Percentiles rank a stretch among this genome's conserved stretches.
These are phyloP conservation scores for Zhuqinia jingwanae DNA, from an alignment of 2,888 invertebrate genomes.

Conservation along the genomic window DNA sequence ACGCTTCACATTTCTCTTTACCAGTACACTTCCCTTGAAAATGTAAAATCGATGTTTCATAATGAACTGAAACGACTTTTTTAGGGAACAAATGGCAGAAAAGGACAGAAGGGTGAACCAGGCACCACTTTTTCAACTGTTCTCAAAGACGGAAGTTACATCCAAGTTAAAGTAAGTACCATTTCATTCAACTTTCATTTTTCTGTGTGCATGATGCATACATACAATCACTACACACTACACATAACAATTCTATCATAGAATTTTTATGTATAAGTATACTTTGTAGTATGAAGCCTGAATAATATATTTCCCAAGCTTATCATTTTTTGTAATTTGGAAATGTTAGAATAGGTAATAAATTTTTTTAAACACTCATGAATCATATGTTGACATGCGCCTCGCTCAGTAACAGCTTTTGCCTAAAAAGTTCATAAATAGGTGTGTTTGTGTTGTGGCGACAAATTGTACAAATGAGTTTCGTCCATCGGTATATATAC, in stretches of 20 bases:
- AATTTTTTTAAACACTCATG: too few species aligned
- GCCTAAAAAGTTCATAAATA: slow-evolving; percentile 7
- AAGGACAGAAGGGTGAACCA: slow-evolving; percentile 75
- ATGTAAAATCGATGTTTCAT: slow-evolving; percentile 58
- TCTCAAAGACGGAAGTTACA: slow-evolving; percentile 63
- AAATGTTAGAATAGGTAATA: too few species aligned
- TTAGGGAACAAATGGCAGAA: slow-evolving; percentile 64
- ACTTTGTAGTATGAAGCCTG: too few species aligned
- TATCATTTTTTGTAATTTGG: too few species aligned
- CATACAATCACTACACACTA: too few species aligned
- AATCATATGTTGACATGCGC: too few species aligned
- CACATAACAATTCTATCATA: too few species aligned
- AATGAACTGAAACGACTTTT: slow-evolving; percentile 48
- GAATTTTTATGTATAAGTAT: too few species aligned
- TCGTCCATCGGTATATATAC: too few species aligned
- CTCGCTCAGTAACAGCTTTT: background rate
- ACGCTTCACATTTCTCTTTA: background rate
- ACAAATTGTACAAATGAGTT: too few species aligned
- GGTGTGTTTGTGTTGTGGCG: background rate
- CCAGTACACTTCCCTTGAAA: slow-evolving; percentile 17
- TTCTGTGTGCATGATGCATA: background rate
- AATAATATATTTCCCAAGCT: too few species aligned
- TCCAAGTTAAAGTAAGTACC: slow-evolving; percentile 71
- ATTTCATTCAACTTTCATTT: too few species aligned
- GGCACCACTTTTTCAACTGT: slow-evolving; percentile 52